Evolutionary conservation across 2,888 invertebrate genomes (phyloP).

Genomic region (Sminthurides aquaticus): DNA sequence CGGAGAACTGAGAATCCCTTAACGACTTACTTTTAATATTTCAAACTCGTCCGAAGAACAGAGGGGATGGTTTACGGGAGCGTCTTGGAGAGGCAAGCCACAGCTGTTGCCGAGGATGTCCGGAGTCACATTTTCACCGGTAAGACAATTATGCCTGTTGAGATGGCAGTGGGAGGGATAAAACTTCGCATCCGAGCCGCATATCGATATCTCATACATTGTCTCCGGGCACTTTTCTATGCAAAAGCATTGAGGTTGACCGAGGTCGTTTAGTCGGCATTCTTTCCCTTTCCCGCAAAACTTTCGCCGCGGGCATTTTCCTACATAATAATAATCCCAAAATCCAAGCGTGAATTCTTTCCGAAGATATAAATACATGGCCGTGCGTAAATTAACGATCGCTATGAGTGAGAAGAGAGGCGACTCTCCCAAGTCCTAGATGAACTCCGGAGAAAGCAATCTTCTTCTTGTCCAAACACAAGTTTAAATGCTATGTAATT

Average conservation of each 20-base stretch:
- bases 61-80: slow-evolving; percentile 25
- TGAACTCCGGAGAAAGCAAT: too few relatives aligned
- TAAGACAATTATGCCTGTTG: slow-evolving; percentile 29
- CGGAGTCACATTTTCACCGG: slow-evolving; percentile 16
- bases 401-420: too few relatives aligned
- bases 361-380: too few relatives aligned
- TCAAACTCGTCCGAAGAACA: slow-evolving; percentile 63
- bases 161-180: slow-evolving; percentile 37
- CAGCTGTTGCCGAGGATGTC: slow-evolving; percentile 12
- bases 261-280: slow-evolving; percentile 34
- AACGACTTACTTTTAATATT: slow-evolving; percentile 56
- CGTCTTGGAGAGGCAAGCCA: slow-evolving; percentile 29
- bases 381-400: too few relatives aligned
- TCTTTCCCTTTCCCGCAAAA: slow-evolving; percentile 39
- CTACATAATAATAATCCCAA: slow-evolving; percentile 8
- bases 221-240: slow-evolving; percentile 34
- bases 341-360: too few relatives aligned
- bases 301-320: slow-evolving; percentile 23
- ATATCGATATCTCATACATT: slow-evolving; percentile 25
- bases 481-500: too few relatives aligned
- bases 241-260: slow-evolving; percentile 39
- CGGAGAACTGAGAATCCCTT: slow-evolving; percentile 13
- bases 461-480: too few relatives aligned
- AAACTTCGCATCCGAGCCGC: slow-evolving; percentile 35
- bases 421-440: too few relatives aligned